These are phyloP conservation scores for Australoheros scitulus DNA, from an alignment of 2,113 vertebrate genomes.

Conservation along the genomic window DNA sequence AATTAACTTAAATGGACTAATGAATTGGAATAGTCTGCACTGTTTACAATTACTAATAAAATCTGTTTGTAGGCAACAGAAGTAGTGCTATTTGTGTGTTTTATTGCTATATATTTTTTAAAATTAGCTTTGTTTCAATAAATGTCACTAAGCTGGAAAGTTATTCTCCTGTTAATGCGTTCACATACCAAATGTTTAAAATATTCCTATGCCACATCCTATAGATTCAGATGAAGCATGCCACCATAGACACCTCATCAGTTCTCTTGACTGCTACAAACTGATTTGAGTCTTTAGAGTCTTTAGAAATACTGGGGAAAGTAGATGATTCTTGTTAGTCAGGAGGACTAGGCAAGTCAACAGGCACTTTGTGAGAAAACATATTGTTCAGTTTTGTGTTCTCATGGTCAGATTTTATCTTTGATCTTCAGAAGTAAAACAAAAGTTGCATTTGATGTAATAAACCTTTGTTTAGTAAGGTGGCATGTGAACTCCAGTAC, in stretches of 20 bases:
- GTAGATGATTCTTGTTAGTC: not conserved
- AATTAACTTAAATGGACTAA: not conserved
- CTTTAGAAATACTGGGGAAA: not conserved
- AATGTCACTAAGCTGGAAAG: not conserved
- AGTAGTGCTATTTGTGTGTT: not conserved
- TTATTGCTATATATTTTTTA: not conserved
- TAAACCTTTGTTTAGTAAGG: not conserved
- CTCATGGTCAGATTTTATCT: not conserved
- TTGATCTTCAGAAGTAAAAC: not conserved
- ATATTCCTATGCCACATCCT: not conserved
- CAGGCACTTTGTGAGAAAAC: not conserved
- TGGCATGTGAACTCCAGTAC: not conserved
- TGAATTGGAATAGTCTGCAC: not conserved
- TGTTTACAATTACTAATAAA: not conserved
- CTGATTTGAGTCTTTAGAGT: not conserved
- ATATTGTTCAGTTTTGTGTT: not conserved
- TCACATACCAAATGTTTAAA: not conserved
- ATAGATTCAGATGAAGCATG: not conserved
- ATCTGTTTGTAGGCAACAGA: not conserved
- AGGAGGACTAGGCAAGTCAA: not conserved
- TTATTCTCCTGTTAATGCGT: not conserved
- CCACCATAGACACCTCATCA: not conserved
- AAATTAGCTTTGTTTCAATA: not conserved
- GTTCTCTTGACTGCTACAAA: not conserved
- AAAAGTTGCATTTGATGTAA: not conserved